Base-by-base conservation (phyloP, 2,797 vertebrate genomes). In the Enteromius anoplus region DNA sequence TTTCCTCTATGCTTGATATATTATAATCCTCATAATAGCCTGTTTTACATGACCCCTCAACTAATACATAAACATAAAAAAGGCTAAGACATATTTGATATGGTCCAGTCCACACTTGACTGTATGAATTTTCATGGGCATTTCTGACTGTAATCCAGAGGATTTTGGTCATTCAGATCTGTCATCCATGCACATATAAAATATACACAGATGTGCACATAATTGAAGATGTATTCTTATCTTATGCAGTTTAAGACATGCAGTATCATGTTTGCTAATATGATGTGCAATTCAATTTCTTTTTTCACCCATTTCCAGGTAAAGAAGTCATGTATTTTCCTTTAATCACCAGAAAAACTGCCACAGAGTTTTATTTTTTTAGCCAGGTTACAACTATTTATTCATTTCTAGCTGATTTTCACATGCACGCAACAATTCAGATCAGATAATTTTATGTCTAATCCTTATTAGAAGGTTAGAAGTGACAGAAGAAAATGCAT, bases 61-160 rank as follows among this genome's bases (percentile, higher is more conserved):
- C 9, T 66, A 66, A 82, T 82, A 55, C 60, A 68, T 66, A 75
- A 81, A 81, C 58, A 81, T 64, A 77, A n/a, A 47, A 19, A 49
- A 42, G 80, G 37, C 32, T 40, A n/a, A 15, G 69, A 21, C 42
- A 47, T 66, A 49, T 75, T 75, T 66, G 5, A 75, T 53, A 82
- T 42, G 60, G 60, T 55, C 15, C 47, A 55, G 47, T 42, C 60
- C 40, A 75, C 32, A 66, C 2, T 53, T 51, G 12, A 49, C 26
- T 23, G 42, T 15, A 66, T 80, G 37, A 60, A 85, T 70, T 62
- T 69, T 81, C 15, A 53, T 76, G 21, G 78, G 5, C 40, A 49
- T 70, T 62, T 15, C 19, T 55, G 60, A 51, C 29, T 37, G 40
- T 60, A 71, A 60, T 62, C 37, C 19, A 7, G 23, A 47, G 55